phyloP scores from a whole-genome alignment of 2,797 vertebrate genomes.

The Artibeus lituratus region DNA sequence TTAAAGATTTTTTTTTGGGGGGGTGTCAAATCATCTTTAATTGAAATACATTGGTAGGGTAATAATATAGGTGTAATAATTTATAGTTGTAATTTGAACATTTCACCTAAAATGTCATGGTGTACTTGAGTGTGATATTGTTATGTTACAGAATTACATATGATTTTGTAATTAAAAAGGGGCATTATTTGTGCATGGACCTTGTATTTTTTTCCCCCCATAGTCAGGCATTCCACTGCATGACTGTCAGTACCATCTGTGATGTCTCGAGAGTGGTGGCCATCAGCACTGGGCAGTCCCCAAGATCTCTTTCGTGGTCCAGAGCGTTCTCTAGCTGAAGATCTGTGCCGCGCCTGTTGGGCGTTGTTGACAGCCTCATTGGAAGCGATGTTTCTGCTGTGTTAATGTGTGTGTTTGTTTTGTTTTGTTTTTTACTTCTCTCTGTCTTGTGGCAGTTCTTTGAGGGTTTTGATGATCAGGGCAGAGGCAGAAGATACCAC shows the following conservation, averaged over 20 bases:
- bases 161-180: too few species aligned
- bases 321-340: background rate
- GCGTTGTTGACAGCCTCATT: background rate
- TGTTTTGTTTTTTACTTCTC: background rate
- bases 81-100: too few species aligned
- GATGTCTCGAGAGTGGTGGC: background rate
- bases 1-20: background rate
- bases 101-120: too few species aligned
- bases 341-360: background rate
- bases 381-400: background rate
- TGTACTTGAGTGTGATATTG: too few species aligned
- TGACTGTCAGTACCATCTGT: background rate
- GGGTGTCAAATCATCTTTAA: background rate
- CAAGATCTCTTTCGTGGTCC: background rate
- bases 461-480: background rate
- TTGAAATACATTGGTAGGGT: background rate
- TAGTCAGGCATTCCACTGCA: background rate
- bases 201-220: too few species aligned
- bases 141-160: too few species aligned
- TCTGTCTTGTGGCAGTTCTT: background rate
- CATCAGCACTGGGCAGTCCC: background rate
- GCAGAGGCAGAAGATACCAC: background rate
- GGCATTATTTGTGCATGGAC: too few species aligned
- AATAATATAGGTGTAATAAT: too few species aligned
- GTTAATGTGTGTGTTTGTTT: background rate